A percentile compares a stretch with the other conserved stretches of the same genome.
Evolutionary conservation across 1,140 invertebrate species (phyloP).

Genomic region (Thaumetopoea pityocampa): DNA sequence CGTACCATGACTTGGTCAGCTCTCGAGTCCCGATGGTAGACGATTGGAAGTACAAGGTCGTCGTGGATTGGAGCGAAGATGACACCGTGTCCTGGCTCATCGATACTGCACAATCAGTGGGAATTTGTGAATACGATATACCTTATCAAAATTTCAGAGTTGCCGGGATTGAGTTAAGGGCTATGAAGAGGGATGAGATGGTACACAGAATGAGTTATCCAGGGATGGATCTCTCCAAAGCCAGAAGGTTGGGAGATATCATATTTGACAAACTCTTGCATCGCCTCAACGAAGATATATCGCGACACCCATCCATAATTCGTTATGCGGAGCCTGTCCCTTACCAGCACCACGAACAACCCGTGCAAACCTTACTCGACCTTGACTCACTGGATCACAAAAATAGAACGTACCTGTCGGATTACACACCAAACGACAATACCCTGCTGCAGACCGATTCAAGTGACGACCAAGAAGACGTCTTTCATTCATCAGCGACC

Average conservation of each 20-base stretch:
- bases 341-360: slow-evolving; percentile 44
- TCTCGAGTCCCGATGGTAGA: slow-evolving; percentile 44
- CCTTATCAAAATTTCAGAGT: slow-evolving; percentile 70
- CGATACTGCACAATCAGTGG: slow-evolving; percentile 62
- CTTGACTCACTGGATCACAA: slow-evolving; percentile 49
- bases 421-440: slow-evolving; percentile 47
- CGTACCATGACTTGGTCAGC: slow-evolving; percentile 53
- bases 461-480: slow-evolving; percentile 57
- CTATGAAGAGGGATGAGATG: slow-evolving; percentile 69
- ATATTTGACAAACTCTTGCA: slow-evolving; percentile 69
- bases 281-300: slow-evolving; percentile 51
- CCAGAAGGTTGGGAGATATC: slow-evolving; percentile 57
- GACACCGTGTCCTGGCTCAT: slow-evolving; percentile 78
- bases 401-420: slow-evolving; percentile 37
- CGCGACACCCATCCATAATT: slow-evolving; percentile 47
- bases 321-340: slow-evolving; percentile 44
- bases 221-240: slow-evolving; percentile 36
- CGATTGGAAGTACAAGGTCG: slow-evolving; percentile 73
- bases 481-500: slow-evolving; percentile 41
- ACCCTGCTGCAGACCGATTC: slow-evolving; percentile 44
- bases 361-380: slow-evolving; percentile 47
- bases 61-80: slow-evolving; percentile 74
- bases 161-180: slow-evolving; percentile 66
- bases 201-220: slow-evolving; percentile 58
- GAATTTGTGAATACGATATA: slow-evolving; percentile 60